These are phyloP conservation scores for Orthonychiurus folsomi DNA, from an alignment of 2,888 invertebrate species.

Conservation along the genomic window DNA sequence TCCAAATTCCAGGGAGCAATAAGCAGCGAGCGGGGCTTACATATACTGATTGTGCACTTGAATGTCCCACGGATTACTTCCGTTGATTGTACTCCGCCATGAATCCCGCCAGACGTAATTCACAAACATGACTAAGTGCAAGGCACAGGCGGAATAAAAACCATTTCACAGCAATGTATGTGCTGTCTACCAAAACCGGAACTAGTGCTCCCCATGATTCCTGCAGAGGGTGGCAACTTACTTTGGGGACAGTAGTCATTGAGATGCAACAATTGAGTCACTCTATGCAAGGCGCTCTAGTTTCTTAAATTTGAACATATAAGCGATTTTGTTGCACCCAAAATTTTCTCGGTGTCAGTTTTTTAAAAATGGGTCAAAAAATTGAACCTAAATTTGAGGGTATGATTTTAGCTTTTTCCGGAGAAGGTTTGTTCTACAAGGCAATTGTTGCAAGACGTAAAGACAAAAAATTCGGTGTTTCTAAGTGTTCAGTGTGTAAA, in stretches of 20 bases:
- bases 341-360: background rate
- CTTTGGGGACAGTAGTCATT: background rate
- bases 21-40: too few species aligned
- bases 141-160: background rate
- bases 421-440: background rate
- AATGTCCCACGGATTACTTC: too few species aligned
- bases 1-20: too few species aligned
- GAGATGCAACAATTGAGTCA: background rate
- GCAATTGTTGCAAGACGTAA: background rate
- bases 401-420: background rate
- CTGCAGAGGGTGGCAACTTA: background rate
- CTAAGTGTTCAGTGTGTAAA: background rate
- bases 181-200: background rate
- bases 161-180: background rate
- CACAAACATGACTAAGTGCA: constrained; percentile 43
- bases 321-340: background rate
- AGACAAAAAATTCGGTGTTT: background rate
- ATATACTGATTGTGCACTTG: too few species aligned
- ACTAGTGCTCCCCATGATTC: background rate
- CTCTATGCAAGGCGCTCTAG: background rate
- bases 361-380: background rate
- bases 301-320: background rate
- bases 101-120: too few species aligned
- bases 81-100: too few species aligned
- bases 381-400: background rate